These are phyloP conservation scores for Magallana gigas DNA, from an alignment of 1,140 invertebrate genomes.

Conservation along the genomic window DNA sequence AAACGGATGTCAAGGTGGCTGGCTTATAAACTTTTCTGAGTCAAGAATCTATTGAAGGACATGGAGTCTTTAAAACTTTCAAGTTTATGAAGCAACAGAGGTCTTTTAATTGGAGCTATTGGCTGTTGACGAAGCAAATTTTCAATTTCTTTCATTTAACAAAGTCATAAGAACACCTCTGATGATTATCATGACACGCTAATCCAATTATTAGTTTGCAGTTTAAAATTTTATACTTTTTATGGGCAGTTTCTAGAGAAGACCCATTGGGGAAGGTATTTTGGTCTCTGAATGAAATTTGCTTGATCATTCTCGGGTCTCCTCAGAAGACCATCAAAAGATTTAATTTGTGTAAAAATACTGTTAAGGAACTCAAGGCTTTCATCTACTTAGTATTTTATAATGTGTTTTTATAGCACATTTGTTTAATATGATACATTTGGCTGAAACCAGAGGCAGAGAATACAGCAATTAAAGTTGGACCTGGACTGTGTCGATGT, in stretches of 20 bases:
- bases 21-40: too few species aligned
- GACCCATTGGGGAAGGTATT: neutral
- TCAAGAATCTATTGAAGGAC: too few species aligned
- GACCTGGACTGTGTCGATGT: neutral
- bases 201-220: constrained; percentile 24
- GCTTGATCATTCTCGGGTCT: constrained; percentile 25
- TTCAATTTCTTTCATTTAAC: neutral
- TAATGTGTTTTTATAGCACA: constrained; percentile 19
- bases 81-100: too few species aligned
- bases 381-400: constrained; percentile 4
- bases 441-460: neutral
- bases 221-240: constrained; percentile 24
- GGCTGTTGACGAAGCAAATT: neutral
- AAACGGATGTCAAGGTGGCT: too few species aligned
- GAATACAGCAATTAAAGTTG: neutral
- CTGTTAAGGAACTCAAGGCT: neutral
- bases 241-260: neutral
- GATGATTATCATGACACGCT: neutral
- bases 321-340: neutral
- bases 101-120: too few species aligned
- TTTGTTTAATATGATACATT: constrained; percentile 33
- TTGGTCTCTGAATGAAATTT: constrained; percentile 17
- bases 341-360: constrained; percentile 21
- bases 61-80: too few species aligned
- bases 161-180: neutral